Percentiles rank a stretch among this genome's conserved stretches.
phyloP scores from a whole-genome alignment of 2,888 invertebrate genomes.

The Tethea ocularis region DNA sequence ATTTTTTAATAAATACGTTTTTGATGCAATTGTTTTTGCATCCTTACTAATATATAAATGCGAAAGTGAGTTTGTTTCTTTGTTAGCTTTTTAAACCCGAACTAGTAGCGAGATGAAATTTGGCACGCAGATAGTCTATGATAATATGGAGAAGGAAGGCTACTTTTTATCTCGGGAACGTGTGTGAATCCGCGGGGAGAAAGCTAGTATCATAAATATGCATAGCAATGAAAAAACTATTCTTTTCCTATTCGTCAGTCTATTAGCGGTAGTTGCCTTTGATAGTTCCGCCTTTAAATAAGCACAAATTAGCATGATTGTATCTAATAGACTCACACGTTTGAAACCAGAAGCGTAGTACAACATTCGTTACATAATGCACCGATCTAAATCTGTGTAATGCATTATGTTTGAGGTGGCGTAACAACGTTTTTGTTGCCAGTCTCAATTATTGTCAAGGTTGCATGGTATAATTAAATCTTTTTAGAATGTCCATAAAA shows the following conservation, averaged over 20 bases:
- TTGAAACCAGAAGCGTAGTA: neutral
- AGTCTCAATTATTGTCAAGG: slow-evolving; percentile 1
- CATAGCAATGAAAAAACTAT: neutral
- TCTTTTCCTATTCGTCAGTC: neutral
- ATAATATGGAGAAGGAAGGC: no score
- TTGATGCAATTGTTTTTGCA: no score
- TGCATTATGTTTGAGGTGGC: slow-evolving; percentile 4
- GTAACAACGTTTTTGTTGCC: neutral
- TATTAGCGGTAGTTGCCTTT: neutral
- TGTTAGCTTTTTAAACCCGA: no score
- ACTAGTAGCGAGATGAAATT: no score
- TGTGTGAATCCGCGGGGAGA: no score
- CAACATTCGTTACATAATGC: slow-evolving; percentile 1
- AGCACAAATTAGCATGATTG: neutral
- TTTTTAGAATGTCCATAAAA: neutral
- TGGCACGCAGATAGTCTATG: no score
- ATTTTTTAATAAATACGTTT: no score
- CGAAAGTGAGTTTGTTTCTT: no score
- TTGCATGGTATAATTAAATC: neutral
- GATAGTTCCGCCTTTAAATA: neutral
- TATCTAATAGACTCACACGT: neutral
- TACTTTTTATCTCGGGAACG: no score
- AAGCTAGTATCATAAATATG: neutral
- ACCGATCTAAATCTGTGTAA: slow-evolving; percentile 11
- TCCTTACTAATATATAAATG: no score